Percentiles rank a stretch among this genome's conserved stretches.
Evolutionary conservation across 2,888 invertebrate genomes (phyloP).

Genomic region (Lasioglossum pauxillum): DNA sequence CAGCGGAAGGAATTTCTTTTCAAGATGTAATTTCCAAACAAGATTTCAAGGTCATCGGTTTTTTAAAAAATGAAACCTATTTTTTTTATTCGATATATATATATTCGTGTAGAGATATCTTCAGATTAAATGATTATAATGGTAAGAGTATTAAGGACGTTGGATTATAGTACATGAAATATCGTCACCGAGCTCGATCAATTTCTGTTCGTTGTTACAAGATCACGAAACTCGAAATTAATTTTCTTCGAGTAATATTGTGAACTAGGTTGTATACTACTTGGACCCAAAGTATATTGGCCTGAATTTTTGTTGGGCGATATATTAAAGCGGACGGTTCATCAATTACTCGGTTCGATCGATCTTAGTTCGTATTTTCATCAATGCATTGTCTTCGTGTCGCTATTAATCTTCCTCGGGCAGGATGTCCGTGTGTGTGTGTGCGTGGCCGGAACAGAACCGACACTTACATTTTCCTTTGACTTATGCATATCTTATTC

Average conservation of each 20-base stretch:
- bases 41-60: too few relatives aligned
- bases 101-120: too few relatives aligned
- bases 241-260: not conserved
- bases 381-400: conserved; percentile 17
- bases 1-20: too few relatives aligned
- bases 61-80: too few relatives aligned
- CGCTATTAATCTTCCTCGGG: conserved; percentile 34
- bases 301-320: conserved; percentile 12
- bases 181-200: not conserved
- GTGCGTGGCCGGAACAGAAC: not conserved
- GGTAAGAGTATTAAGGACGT: too few relatives aligned
- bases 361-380: conserved; percentile 38
- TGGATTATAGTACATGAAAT: too few relatives aligned
- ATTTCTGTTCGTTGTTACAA: not conserved
- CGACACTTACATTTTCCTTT: not conserved
- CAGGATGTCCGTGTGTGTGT: not conserved
- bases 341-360: conserved; percentile 41
- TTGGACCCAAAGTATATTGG: not conserved
- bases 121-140: too few relatives aligned
- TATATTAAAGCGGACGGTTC: conserved; percentile 33
- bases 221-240: not conserved
- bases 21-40: too few relatives aligned
- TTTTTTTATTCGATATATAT: too few relatives aligned
- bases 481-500: not conserved
- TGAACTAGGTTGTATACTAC: not conserved